Base-by-base conservation (phyloP, 1,140 invertebrate genomes). In the Delia radicum region DNA sequence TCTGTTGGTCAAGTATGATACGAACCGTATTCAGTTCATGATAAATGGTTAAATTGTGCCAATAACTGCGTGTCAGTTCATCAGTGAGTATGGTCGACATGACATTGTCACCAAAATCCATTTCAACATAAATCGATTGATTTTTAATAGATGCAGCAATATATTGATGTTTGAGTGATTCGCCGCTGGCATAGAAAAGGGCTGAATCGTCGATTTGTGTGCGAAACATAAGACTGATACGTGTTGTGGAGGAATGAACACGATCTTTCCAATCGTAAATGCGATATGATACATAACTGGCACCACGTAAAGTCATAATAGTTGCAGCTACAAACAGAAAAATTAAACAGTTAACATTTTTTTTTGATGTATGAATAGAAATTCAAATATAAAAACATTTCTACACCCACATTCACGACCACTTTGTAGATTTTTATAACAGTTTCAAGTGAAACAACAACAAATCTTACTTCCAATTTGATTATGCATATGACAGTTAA, bases 181-280 rank as follows among this genome's bases (percentile, higher is more conserved):
- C 94, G 10, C 95, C 95, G 77, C 94, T 94, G 13, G 94, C 94
- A 83, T 96, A 96, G 82, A 96, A 94, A 42, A 96, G 80, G 1
- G 92, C 94, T 3, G 94, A 96, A 83, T 96, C 93, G 83, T 95
- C 94, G 87, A 94, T 94, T 81, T 92, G 89, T 65, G 94, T 94
- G 91, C 94, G 95, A 85, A 98, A 97, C 81, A 94, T 90, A 76
- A 98, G 87, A 81, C 95, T 96, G 75, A 97, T 94, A 78, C 94
- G 89, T 77, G 94, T 96, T 8, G 92, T 91, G 26, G 94, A 93
- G 0, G 94, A 95, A 83, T 97, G 94, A 10, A 96, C 93, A 48
- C 94, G 89, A 86, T 97, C 95, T 84, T 95, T 95, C 93, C 94
- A 96, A 80, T 96, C 94, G 83, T 97, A 97, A 15, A 97, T 93